Percentiles rank a stretch among this genome's conserved stretches.
phyloP scores from a whole-genome alignment of 2,888 invertebrate species.

The Idaea aversata region DNA sequence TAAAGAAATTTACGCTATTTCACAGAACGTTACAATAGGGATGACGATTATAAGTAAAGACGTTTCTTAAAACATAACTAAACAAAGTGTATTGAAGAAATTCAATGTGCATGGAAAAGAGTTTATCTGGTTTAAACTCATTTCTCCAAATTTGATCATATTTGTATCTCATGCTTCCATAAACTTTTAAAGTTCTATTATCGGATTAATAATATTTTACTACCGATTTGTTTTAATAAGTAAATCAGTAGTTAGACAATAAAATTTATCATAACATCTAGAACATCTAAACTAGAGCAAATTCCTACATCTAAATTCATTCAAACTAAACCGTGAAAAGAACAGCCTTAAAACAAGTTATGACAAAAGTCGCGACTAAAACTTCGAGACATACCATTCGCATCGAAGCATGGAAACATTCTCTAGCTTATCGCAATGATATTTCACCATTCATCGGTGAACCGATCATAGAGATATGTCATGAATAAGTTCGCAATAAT shows the following conservation, averaged over 20 bases:
- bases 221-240: background rate
- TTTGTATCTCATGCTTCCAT: too few species aligned
- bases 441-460: constrained; percentile 14
- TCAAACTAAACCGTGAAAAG: background rate
- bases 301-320: background rate
- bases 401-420: constrained; percentile 8
- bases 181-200: too few species aligned
- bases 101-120: too few species aligned
- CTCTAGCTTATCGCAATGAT: constrained; percentile 15
- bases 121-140: too few species aligned
- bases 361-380: background rate
- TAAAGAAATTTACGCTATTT: constrained; percentile 13
- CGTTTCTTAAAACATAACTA: background rate
- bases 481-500: constrained; percentile 18
- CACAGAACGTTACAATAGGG: constrained; percentile 9
- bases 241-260: background rate
- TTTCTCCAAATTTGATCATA: too few species aligned
- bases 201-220: too few species aligned
- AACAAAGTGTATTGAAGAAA: background rate
- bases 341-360: background rate
- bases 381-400: background rate
- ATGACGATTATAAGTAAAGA: constrained; percentile 2
- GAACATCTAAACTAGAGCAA: background rate
- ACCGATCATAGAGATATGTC: constrained; percentile 19
- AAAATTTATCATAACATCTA: background rate